A percentile compares a stretch with the other conserved stretches of the same genome.
phyloP scores from a whole-genome alignment of 2,888 invertebrate genomes.

The Gymnocheta viridis region DNA sequence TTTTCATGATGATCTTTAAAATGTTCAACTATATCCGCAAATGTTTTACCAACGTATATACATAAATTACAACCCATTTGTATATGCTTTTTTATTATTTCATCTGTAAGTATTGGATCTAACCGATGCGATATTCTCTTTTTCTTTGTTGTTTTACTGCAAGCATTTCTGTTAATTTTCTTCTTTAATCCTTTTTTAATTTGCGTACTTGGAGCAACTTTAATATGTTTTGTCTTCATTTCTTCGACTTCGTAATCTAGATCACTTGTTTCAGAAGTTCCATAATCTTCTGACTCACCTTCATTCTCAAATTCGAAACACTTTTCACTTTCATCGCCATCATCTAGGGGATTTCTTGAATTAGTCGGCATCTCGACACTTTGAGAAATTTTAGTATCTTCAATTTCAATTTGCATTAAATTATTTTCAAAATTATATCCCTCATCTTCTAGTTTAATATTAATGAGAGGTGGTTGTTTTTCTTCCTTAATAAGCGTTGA shows the following conservation, averaged over 20 bases:
- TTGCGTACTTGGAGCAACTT: background rate
- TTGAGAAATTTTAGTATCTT: slow-evolving; percentile 1
- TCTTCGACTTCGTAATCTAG: slow-evolving; percentile 6
- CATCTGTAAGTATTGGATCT: slow-evolving; percentile 75
- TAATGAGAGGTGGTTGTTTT: background rate
- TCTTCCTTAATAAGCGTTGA: slow-evolving; percentile 38
- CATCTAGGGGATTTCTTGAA: slow-evolving; percentile 59
- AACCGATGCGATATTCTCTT: slow-evolving; percentile 36
- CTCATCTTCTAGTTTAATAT: slow-evolving; percentile 40
- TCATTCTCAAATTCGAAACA: background rate
- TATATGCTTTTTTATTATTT: slow-evolving; percentile 79
- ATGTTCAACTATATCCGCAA: slow-evolving; percentile 78
- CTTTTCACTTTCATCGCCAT: slow-evolving; percentile 8
- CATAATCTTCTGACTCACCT: slow-evolving; percentile 22
- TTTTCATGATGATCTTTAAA: slow-evolving; percentile 77
- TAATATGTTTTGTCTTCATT: too few species aligned
- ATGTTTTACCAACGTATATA: slow-evolving; percentile 75
- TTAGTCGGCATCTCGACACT: background rate
- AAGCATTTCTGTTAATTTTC: background rate
- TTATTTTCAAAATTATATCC: slow-evolving; percentile 56
- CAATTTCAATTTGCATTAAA: slow-evolving; percentile 44
- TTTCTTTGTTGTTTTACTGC: slow-evolving; percentile 14
- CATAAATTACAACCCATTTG: slow-evolving; percentile 80
- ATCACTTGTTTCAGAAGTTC: slow-evolving; percentile 31
- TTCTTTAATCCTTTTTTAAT: slow-evolving; percentile 16